These are phyloP conservation scores for Crioceris asparagi DNA, from an alignment of 2,888 invertebrate genomes.

Conservation along the genomic window DNA sequence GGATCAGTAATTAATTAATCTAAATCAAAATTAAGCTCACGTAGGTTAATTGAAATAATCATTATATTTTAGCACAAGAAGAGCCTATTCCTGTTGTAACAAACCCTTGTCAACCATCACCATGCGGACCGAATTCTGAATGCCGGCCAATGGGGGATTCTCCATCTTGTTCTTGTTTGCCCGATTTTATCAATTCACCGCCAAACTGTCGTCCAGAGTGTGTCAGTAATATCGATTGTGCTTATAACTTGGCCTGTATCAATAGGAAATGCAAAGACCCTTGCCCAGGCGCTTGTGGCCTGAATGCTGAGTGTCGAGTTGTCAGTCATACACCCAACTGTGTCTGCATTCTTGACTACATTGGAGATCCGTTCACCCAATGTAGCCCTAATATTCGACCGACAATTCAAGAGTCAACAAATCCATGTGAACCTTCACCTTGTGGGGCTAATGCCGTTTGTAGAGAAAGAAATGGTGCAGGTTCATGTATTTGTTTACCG, in stretches of 20 bases:
- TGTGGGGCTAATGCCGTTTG: slow-evolving; percentile 44
- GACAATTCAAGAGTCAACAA: neutral
- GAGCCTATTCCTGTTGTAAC: slow-evolving; percentile 30
- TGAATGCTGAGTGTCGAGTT: slow-evolving; percentile 60
- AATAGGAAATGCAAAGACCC: slow-evolving; percentile 65
- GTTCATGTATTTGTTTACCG: slow-evolving; percentile 43
- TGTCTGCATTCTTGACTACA: slow-evolving; percentile 50
- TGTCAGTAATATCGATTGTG: slow-evolving; percentile 60
- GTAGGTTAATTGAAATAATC: too few species aligned
- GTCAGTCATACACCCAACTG: slow-evolving; percentile 67
- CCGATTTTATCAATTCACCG: slow-evolving; percentile 56
- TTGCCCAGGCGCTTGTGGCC: slow-evolving; percentile 59
- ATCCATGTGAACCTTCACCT: slow-evolving; percentile 27
- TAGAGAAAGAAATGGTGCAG: slow-evolving; percentile 40
- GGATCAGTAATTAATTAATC: slow-evolving; percentile 33
- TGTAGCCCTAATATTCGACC: slow-evolving; percentile 15
- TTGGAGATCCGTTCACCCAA: slow-evolving; percentile 56
- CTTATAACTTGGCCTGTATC: slow-evolving; percentile 55
- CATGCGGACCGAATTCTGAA: slow-evolving; percentile 55
- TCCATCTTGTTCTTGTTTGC: slow-evolving; percentile 59
- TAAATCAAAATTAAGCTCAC: neutral
- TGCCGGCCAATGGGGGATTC: slow-evolving; percentile 51
- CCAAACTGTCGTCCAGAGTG: slow-evolving; percentile 67
- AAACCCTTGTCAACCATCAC: slow-evolving; percentile 56
- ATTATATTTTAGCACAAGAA: slow-evolving; percentile 20